Evolutionary conservation across 2,888 invertebrate species (phyloP), one percentile per base, ranked within the genome.

Genomic region (Meghimatium bilineatum): DNA sequence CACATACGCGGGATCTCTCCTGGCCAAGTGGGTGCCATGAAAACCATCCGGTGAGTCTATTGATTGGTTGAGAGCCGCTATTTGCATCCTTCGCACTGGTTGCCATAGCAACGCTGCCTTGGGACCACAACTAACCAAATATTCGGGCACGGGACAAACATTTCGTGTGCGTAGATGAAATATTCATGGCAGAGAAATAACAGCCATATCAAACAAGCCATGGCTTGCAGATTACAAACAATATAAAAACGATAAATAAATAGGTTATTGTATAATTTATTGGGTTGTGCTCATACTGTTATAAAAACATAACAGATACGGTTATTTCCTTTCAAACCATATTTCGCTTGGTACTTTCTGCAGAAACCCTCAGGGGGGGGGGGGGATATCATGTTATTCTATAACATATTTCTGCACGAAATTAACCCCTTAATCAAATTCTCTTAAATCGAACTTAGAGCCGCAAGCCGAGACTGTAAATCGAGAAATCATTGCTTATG

Each of bases 61-160:
- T 82, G 82, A 82, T 82, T 75, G 66, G 82, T 75, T 66, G 75
- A 66, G 56, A 66, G 36, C 82, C 76, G 76, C 82, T 77, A 82
- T 76, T 77, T 77, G 82, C 82, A 82, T 77, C 82, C 69, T 69
- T 63, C 69, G 67, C 69, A 29, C 66, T 29, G 56, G 82, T 82
- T 76, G 69, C 82, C 56, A 82, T 82, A 75, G 82, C 77, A 32
- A 82, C 82, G 82, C 76, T 77, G 77, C 77, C 77, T 52, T 82
- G 82, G 82, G 82, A 82, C 82, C 66, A 17, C 69, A 69, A 66
- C 82, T 82, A 82, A 82, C 82, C 82, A 82, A 82, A 82, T 82
- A 82, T 77, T 82, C 82, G 82, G 82, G 49, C 82, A 77, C 60
- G 77, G 44, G 77, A 69, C 76, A 77, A 77, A 82, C 77, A 82